phyloP scores from a whole-genome alignment of 1,140 invertebrate genomes.

The Lepeophtheirus salmonis region DNA sequence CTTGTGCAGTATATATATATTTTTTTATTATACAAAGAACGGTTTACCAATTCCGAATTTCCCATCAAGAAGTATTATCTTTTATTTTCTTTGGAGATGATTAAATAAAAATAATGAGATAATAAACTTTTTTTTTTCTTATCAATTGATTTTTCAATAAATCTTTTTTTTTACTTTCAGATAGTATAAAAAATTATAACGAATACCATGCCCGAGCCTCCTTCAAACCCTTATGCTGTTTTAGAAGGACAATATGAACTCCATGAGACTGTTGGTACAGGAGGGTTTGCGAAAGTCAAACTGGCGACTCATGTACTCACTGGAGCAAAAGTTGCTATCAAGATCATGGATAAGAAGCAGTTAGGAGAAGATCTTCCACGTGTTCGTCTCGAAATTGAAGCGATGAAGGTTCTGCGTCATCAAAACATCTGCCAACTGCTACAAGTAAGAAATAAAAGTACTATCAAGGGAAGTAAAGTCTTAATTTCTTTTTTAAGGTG shows the following conservation, averaged over 20 bases:
- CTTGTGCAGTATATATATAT: too few species aligned
- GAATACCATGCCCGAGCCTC: neutral
- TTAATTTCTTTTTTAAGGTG: constrained; percentile 41
- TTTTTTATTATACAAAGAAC: too few species aligned
- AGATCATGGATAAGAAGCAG: constrained; percentile 57
- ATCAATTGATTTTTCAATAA: too few species aligned
- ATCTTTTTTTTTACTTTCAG: neutral
- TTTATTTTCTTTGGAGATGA: too few species aligned
- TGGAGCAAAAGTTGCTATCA: constrained; percentile 62
- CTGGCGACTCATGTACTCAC: constrained; percentile 52
- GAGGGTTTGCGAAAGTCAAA: constrained; percentile 64
- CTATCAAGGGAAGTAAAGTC: neutral
- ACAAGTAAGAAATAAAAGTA: constrained; percentile 7
- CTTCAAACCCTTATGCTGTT: constrained; percentile 19
- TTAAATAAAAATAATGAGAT: too few species aligned
- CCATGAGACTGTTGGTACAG: constrained; percentile 50
- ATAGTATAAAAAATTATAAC: too few species aligned
- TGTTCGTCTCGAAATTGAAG: constrained; percentile 45
- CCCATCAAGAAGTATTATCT: too few species aligned
- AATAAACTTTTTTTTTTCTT: too few species aligned
- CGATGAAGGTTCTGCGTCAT: constrained; percentile 55
- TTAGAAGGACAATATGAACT: constrained; percentile 45
- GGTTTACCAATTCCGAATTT: too few species aligned
- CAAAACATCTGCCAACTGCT: constrained; percentile 55
- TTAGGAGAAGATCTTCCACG: constrained; percentile 39